phyloP scores from a whole-genome alignment of 1,140 invertebrate genomes.

The Neodiprion virginianus region DNA sequence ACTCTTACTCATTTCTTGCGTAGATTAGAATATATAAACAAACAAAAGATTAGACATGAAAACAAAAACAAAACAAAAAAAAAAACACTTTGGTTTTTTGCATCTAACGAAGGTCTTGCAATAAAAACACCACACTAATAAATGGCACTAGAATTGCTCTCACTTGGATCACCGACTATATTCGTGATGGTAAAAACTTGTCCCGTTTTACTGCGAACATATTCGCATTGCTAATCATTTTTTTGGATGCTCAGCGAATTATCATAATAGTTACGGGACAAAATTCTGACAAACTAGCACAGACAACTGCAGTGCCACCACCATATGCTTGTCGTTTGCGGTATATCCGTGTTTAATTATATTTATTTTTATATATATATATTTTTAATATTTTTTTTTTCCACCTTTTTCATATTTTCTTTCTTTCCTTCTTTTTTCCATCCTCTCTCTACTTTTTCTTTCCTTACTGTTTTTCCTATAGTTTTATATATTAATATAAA shows the following conservation, averaged over 20 bases:
- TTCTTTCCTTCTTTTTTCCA: constrained; percentile 16
- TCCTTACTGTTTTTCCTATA: constrained; percentile 25
- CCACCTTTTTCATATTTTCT: constrained; percentile 11
- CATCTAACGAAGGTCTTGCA: constrained; percentile 52
- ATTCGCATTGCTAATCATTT: constrained; percentile 24
- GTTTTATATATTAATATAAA: constrained; percentile 27
- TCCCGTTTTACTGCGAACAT: constrained; percentile 38
- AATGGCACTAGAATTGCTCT: constrained; percentile 66
- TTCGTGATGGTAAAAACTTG: constrained; percentile 50
- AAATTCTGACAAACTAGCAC: constrained; percentile 27
- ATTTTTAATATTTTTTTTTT: constrained; percentile 10
- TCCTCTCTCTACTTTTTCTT: not conserved
- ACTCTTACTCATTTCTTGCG: constrained; percentile 54
- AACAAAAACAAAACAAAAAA: constrained; percentile 35
- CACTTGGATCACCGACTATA: constrained; percentile 57
- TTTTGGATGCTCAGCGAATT: no score
- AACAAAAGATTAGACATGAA: constrained; percentile 53
- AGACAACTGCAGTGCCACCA: constrained; percentile 16
- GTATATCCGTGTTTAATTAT: constrained; percentile 29
- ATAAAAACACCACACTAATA: constrained; percentile 61
- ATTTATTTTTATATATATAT: constrained; percentile 27
- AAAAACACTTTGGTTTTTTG: constrained; percentile 63
- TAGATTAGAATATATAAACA: constrained; percentile 31
- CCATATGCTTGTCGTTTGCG: constrained; percentile 27
- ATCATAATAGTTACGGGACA: not conserved